Percentiles rank a stretch among this genome's conserved stretches.
phyloP scores from a whole-genome alignment of 2,888 invertebrate genomes.

The Lingula anatina region DNA sequence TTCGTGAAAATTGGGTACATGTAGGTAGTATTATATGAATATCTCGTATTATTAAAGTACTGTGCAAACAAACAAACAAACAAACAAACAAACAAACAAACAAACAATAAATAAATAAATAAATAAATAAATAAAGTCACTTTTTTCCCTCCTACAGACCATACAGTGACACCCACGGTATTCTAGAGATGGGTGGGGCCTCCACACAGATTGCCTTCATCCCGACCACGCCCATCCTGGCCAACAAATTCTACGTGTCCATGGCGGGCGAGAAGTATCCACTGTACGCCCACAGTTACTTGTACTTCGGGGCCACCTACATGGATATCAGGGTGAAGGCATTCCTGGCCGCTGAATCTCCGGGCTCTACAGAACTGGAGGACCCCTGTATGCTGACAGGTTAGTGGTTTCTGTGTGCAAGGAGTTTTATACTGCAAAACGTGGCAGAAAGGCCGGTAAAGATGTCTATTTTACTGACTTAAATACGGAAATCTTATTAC shows the following conservation, averaged over 20 bases:
- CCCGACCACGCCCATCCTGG: constrained; percentile 34
- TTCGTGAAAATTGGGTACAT: too few species aligned
- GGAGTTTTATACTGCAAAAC: too few species aligned
- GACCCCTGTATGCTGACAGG: constrained; percentile 42
- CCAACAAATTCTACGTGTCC: constrained; percentile 41
- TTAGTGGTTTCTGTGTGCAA: constrained; percentile 9
- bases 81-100: too few species aligned
- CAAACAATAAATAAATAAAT: too few species aligned
- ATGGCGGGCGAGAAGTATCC: constrained; percentile 33
- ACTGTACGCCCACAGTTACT: constrained; percentile 47
- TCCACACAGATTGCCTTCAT: constrained; percentile 56
- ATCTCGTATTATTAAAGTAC: too few species aligned
- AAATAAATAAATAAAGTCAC: too few species aligned
- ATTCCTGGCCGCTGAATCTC: constrained; percentile 9
- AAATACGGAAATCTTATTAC: too few species aligned
- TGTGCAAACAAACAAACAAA: too few species aligned
- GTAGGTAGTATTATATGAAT: too few species aligned
- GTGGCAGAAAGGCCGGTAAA: too few species aligned
- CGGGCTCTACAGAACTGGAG: constrained; percentile 7
- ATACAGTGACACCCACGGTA: constrained; percentile 28
- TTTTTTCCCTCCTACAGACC: background rate
- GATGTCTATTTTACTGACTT: too few species aligned
- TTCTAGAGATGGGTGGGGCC: constrained; percentile 58
- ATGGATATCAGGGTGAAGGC: constrained; percentile 25
- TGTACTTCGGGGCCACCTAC: constrained; percentile 39